phyloP scores from a whole-genome alignment of 2,888 invertebrate genomes.

The Lasioglossum oenotherae region DNA sequence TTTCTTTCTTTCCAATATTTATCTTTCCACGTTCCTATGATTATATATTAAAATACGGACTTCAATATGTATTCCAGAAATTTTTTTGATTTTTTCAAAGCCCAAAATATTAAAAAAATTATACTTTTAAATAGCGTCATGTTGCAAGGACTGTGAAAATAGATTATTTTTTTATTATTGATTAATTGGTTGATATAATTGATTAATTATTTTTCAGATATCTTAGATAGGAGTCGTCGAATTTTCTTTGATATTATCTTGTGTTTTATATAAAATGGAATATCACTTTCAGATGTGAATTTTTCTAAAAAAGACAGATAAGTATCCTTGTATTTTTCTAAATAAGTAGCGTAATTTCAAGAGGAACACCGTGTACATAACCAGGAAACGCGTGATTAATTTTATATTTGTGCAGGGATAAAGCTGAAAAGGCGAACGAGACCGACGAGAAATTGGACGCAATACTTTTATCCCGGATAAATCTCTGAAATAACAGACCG shows the following conservation, averaged over 20 bases:
- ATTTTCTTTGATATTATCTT: too few relatives aligned
- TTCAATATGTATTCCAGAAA: background rate
- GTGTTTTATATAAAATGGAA: background rate
- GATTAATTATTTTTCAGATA: too few relatives aligned
- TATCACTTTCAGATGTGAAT: background rate
- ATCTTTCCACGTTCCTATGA: background rate
- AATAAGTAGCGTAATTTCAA: background rate
- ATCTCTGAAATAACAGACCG: constrained; percentile 5
- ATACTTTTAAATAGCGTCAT: background rate
- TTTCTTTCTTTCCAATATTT: background rate
- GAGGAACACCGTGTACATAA: background rate
- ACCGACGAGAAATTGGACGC: background rate
- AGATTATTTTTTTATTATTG: too few relatives aligned
- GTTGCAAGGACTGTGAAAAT: background rate
- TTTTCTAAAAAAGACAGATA: background rate
- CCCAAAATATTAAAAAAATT: background rate
- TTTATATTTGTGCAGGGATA: background rate
- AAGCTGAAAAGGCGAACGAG: background rate
- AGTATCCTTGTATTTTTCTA: background rate
- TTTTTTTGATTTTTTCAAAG: background rate
- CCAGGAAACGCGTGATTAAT: background rate
- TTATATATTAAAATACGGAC: background rate
- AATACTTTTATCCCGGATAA: background rate
- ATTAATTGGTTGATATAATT: too few relatives aligned
- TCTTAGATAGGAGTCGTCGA: too few relatives aligned